Evolutionary conservation across 2,888 invertebrate species (phyloP), one percentile per base, ranked within the genome.

Genomic region (Drosophila suboccidentalis): DNA sequence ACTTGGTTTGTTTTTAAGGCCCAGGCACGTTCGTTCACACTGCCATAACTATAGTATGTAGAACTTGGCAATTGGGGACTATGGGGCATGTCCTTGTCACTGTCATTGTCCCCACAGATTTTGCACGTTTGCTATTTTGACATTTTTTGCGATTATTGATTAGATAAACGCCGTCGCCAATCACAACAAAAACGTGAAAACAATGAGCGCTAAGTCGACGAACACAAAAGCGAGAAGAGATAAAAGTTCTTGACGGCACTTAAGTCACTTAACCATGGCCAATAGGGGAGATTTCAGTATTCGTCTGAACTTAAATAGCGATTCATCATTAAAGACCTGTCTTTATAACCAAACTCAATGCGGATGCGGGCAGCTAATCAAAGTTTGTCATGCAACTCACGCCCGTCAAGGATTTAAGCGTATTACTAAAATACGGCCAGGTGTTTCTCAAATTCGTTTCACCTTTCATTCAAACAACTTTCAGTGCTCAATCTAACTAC

Each of bases 111-210:
- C 88, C 84, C 63, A 71, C 80, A 69, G 88, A 83, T 78, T 83
- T 86, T 80, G 82, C 85, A 86, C 85, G 86, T 86, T 88, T 86
- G 85, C 79, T 83, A 77, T 80, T 87, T 80, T 83, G 86, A 88
- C 82, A 82, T 82, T 88, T 87, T 72, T 74, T 66, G 68, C 68
- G 85, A 86, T 88, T 86, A 86, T 86, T 86, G 85, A 86, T 86
- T 86, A 88, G 85, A 86, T 88, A 88, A 86, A 72, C 64, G 77
- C 36, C 67, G 60, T 46, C 54, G 58, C 62, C 66, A 69, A 60
- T 59, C 46, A 64, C 17, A 67, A 46, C 60, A 63, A 44, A 19
- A 60, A 57, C 59, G 29, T 46, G 41, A 65, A 66, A 66, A 73
- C 67, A 65, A 62, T 73, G 51, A 70, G 62, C 68, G 65, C 29